These are phyloP conservation scores for Anthoscopus minutus DNA, from an alignment of 2,113 vertebrate genomes.

Conservation along the genomic window DNA sequence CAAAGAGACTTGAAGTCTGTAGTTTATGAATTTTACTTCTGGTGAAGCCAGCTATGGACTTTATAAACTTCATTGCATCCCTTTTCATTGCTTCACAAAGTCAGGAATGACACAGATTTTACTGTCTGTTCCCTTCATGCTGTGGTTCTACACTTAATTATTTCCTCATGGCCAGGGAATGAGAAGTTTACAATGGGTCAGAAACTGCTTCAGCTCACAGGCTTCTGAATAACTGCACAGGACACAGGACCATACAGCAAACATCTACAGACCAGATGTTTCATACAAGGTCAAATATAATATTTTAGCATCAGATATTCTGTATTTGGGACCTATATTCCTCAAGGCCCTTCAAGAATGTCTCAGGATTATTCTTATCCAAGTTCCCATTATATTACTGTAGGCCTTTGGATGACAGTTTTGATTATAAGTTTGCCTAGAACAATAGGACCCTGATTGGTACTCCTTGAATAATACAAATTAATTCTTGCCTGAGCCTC, in stretches of 20 bases:
- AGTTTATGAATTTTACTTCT: background rate
- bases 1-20: background rate
- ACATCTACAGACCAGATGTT: background rate
- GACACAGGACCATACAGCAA: background rate
- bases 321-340: background rate
- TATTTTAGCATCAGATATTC: background rate
- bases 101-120: background rate
- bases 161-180: background rate
- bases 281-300: background rate
- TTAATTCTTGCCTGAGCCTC: background rate
- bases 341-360: background rate
- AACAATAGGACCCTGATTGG: background rate
- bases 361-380: background rate
- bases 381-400: background rate
- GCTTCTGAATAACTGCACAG: background rate
- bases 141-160: background rate
- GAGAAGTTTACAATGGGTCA: background rate
- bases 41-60: background rate
- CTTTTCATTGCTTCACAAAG: background rate
- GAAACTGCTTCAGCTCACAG: background rate
- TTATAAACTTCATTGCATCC: background rate
- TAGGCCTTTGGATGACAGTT: background rate
- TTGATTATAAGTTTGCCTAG: conserved; percentile 1
- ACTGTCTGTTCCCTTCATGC: background rate
- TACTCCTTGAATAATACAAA: background rate